Evolutionary conservation across 2,888 invertebrate genomes (phyloP), one percentile per base, ranked within the genome.

Genomic region (Prenolepis imparis): DNA sequence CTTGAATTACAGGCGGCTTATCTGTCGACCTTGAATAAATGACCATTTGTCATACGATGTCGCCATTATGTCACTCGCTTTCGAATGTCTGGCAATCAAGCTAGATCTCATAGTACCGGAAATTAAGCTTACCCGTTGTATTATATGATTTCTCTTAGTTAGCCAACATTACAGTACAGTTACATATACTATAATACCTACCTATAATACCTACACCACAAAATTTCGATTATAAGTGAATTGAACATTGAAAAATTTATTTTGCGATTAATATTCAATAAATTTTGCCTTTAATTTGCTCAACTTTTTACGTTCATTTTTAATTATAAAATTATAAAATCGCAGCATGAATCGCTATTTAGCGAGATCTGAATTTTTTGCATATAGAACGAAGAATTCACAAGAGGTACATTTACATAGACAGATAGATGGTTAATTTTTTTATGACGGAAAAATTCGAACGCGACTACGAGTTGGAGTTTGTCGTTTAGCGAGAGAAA

Each of bases 11-110:
- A 44, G 21, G 12, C 39, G 11, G 39, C 39, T 72, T 72, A 72
- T 72, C 57, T 72, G 18, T 57, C 18, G 11, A 8, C 72, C 57
- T 57, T 72, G 57, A 72, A 72, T 57, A 18, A 72, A 72, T 57
- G 24, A 18, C 57, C 57, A 72, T 59, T 72, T 59, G 39, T 59
- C 57, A 12, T 72, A 39, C 39, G 12, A 72, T 0, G 39, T 57
- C 57, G 72, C 57, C 72, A 59, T 59, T 59, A 73, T 28, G 59
- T 73, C 72, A 24, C 57, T 55, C 21, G 32, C 32, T 68, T 32
- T 36, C 36, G 24, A 72, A 57, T 73, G 39, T 59, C 59, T 41
- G 28, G 24, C 41, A 59, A 73, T 73, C 59, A 59, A 73, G 21
- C 6, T 39, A 11, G 59, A 73, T 73, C 72, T 73, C 8, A 12